These are phyloP conservation scores for Botia kubotai DNA, from an alignment of 2,797 vertebrate genomes.

Conservation along the genomic window DNA sequence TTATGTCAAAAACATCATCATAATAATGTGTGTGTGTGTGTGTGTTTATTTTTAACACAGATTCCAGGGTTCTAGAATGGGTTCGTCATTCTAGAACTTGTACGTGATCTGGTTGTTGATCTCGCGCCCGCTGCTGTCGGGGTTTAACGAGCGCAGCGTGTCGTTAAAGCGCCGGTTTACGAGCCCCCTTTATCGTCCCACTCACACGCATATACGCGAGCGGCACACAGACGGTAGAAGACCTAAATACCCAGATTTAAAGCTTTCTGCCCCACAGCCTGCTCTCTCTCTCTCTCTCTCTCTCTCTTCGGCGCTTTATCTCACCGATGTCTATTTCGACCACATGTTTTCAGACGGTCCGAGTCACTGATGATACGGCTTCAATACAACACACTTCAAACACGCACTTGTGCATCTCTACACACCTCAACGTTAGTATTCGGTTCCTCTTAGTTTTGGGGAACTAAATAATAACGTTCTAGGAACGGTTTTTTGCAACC, in stretches of 20 bases:
- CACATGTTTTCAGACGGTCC: no score
- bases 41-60: neutral
- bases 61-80: neutral
- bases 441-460: no score
- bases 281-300: slow-evolving; percentile 2
- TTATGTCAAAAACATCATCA: no score
- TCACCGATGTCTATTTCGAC: no score
- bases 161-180: slow-evolving; percentile 66
- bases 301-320: no score
- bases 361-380: no score
- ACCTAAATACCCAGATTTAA: slow-evolving; percentile 63
- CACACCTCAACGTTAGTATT: no score
- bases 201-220: slow-evolving; percentile 47
- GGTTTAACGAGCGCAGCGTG: slow-evolving; percentile 63
- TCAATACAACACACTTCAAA: no score
- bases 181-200: slow-evolving; percentile 54
- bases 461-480: no score
- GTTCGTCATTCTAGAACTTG: neutral
- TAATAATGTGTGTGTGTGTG: neutral
- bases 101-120: slow-evolving; percentile 37
- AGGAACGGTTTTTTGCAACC: no score
- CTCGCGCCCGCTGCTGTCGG: slow-evolving; percentile 40
- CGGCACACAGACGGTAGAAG: slow-evolving; percentile 39
- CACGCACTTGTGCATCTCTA: no score
- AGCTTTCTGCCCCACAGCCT: slow-evolving; percentile 59